phyloP scores from a whole-genome alignment of 1,140 invertebrate genomes.

The Drosophila miranda region DNA sequence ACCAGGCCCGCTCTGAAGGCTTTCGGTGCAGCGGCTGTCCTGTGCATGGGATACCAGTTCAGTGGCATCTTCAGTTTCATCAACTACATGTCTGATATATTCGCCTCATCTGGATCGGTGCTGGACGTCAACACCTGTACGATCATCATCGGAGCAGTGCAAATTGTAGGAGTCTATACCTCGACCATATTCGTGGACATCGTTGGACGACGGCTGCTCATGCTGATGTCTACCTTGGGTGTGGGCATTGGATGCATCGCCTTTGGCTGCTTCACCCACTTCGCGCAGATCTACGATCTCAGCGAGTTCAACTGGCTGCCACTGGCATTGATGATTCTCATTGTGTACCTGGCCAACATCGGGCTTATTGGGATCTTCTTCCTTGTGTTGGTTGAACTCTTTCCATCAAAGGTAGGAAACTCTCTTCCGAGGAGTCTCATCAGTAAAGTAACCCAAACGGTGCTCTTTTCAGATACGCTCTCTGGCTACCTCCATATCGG shows the following conservation, averaged over 20 bases:
- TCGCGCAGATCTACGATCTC: slow-evolving; percentile 36
- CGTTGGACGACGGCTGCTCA: slow-evolving; percentile 68
- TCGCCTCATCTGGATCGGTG: slow-evolving; percentile 84
- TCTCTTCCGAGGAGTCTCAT: too few species aligned
- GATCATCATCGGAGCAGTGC: slow-evolving; percentile 87
- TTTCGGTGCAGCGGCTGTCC: slow-evolving; percentile 46
- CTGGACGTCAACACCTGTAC: slow-evolving; percentile 86
- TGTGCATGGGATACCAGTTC: slow-evolving; percentile 81
- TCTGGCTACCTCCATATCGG: slow-evolving; percentile 59
- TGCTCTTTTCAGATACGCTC: slow-evolving; percentile 57
- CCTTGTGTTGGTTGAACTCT: slow-evolving; percentile 69
- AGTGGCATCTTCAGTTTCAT: slow-evolving; percentile 84
- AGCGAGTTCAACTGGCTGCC: slow-evolving; percentile 69
- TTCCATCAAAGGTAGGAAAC: slow-evolving; percentile 69
- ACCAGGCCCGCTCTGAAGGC: slow-evolving; percentile 54
- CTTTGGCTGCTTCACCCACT: slow-evolving; percentile 68
- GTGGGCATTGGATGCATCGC: slow-evolving; percentile 61
- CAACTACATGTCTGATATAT: slow-evolving; percentile 86
- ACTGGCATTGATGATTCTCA: slow-evolving; percentile 56
- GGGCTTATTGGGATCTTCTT: slow-evolving; percentile 73
- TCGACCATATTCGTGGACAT: slow-evolving; percentile 76
- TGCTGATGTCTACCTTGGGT: slow-evolving; percentile 75
- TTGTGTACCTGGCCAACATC: slow-evolving; percentile 65
- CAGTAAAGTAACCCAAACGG: background rate
- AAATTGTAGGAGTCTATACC: slow-evolving; percentile 68